Conservation (phyloP, 2,888 invertebrate genomes). For the Lasioglossum oenotherae region DNA sequence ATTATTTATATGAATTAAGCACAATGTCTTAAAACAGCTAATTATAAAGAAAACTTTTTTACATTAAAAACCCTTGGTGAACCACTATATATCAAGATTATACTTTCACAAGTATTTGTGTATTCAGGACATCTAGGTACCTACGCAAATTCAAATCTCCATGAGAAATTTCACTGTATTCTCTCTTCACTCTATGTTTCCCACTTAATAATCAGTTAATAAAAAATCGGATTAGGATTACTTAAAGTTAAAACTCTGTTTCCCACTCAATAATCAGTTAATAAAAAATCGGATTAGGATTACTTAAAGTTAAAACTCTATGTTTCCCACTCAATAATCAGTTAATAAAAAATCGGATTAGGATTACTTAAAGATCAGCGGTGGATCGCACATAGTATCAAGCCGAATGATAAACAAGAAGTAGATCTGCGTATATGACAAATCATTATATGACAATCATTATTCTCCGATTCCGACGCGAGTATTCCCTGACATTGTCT, state of each 20-base stretch:
- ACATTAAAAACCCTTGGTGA: neutral
- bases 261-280: neutral
- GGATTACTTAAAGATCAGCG: neutral
- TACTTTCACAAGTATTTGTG: neutral
- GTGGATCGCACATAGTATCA: neutral
- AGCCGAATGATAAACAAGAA: neutral
- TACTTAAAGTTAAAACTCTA: neutral
- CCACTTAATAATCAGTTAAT: neutral
- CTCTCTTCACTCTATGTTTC: neutral
- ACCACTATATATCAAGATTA: neutral
- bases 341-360: neutral
- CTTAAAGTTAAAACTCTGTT: too few relatives aligned
- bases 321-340: neutral
- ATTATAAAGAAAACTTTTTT: neutral
- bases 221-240: too few relatives aligned
- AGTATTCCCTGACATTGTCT: constrained; percentile 32
- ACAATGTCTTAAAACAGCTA: too few relatives aligned
- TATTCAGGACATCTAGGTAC: neutral
- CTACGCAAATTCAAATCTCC: neutral
- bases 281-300: neutral
- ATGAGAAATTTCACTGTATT: neutral
- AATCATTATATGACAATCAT: too few relatives aligned
- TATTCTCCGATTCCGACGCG: neutral
- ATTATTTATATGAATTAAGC: too few relatives aligned
- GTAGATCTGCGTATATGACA: neutral